These are phyloP conservation scores for Aspidapion aeneum DNA, from an alignment of 2,888 invertebrate genomes.

Conservation along the genomic window DNA sequence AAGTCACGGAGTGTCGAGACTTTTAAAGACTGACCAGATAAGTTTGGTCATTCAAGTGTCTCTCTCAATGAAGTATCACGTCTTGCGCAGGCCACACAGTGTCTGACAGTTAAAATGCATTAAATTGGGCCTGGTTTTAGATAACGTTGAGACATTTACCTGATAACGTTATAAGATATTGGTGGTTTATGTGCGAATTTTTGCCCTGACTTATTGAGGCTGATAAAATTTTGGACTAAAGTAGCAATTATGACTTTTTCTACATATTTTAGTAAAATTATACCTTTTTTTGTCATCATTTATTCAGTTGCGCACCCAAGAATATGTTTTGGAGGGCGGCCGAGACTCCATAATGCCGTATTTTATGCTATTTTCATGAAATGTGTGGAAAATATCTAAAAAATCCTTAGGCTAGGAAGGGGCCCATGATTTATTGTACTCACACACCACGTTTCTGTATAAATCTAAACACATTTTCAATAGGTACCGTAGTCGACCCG, in stretches of 20 bases:
- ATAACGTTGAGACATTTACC: neutral
- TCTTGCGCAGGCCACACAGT: neutral
- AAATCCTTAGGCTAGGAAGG: too few relatives aligned
- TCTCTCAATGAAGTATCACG: neutral
- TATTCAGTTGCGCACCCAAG: neutral
- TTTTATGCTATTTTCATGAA: too few relatives aligned
- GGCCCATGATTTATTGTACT: too few relatives aligned
- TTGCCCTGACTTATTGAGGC: neutral
- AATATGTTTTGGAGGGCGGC: neutral
- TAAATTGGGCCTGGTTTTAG: neutral
- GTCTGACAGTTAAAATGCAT: neutral
- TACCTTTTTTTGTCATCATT: neutral
- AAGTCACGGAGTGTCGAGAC: too few relatives aligned
- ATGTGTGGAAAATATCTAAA: too few relatives aligned
- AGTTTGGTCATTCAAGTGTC: neutral
- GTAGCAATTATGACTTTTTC: too few relatives aligned
- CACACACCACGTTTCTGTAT: too few relatives aligned
- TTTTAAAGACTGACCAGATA: neutral
- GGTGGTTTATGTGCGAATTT: neutral
- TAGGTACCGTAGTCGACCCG: too few relatives aligned
- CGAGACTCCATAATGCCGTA: too few relatives aligned
- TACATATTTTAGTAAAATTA: too few relatives aligned
- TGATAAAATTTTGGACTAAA: too few relatives aligned
- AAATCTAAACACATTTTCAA: too few relatives aligned
- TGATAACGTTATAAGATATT: neutral